Conservation (phyloP, 2,113 vertebrate genomes). For the Charadrius vociferus region DNA sequence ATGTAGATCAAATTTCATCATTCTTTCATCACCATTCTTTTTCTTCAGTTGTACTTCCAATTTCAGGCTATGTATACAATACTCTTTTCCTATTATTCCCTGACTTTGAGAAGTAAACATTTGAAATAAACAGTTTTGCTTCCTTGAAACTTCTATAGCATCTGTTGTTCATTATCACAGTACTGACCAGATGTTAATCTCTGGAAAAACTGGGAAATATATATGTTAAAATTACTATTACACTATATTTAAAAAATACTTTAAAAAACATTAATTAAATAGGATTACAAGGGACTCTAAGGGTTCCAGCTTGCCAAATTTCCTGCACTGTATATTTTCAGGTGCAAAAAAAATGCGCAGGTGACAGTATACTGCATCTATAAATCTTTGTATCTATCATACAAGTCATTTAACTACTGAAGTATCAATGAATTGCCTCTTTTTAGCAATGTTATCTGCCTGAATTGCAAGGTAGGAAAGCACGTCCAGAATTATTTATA, state of each 20-base stretch:
- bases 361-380: not conserved
- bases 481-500: not conserved
- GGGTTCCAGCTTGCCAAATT: not conserved
- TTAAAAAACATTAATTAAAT: not conserved
- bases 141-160: not conserved
- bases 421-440: not conserved
- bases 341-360: not conserved
- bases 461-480: not conserved
- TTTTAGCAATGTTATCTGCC: not conserved
- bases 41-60: not conserved
- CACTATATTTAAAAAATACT: not conserved
- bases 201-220: not conserved
- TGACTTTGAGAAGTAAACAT: not conserved
- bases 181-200: not conserved
- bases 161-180: not conserved
- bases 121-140: not conserved
- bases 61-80: not conserved
- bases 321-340: not conserved
- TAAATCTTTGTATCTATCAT: not conserved
- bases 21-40: not conserved
- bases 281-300: not conserved
- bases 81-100: not conserved
- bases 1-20: not conserved
- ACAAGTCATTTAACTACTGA: not conserved
- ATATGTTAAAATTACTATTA: not conserved